These are phyloP conservation scores for Corvus moneduloides DNA, from an alignment of 2,113 vertebrate genomes.

Conservation along the genomic window DNA sequence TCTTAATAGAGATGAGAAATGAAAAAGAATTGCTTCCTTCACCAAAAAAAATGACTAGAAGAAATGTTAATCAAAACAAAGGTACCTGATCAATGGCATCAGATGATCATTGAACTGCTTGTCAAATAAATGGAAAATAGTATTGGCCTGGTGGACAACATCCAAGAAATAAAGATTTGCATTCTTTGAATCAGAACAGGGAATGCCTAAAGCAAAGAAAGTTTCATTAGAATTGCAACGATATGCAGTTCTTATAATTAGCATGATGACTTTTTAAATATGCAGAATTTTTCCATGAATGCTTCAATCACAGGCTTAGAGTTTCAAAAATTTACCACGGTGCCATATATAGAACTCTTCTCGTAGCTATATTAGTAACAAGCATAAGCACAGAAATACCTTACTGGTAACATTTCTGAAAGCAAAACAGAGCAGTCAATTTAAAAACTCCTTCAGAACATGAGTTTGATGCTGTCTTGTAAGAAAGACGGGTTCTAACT, in stretches of 20 bases:
- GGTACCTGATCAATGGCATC: conserved; percentile 97
- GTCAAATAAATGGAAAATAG: conserved; percentile 98
- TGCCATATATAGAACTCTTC: neutral
- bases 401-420: neutral
- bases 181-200: conserved; percentile 93
- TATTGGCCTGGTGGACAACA: conserved; percentile 98
- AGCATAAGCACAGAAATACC: neutral
- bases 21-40: neutral
- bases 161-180: conserved; percentile 98
- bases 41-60: neutral
- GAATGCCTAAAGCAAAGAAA: conserved; percentile 83
- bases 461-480: neutral
- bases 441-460: neutral
- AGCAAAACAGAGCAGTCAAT: neutral
- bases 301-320: neutral
- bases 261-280: neutral
- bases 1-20: neutral
- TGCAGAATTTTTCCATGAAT: neutral
- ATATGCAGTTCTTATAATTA: neutral
- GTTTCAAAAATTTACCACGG: neutral
- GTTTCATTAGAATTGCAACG: conserved; percentile 2
- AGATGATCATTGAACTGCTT: conserved; percentile 99
- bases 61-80: conserved; percentile 4
- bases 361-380: neutral
- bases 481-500: neutral